A percentile compares a stretch with the other conserved stretches of the same genome.
Evolutionary conservation across 2,888 invertebrate species (phyloP).

Genomic region (Lobophora halterata): DNA sequence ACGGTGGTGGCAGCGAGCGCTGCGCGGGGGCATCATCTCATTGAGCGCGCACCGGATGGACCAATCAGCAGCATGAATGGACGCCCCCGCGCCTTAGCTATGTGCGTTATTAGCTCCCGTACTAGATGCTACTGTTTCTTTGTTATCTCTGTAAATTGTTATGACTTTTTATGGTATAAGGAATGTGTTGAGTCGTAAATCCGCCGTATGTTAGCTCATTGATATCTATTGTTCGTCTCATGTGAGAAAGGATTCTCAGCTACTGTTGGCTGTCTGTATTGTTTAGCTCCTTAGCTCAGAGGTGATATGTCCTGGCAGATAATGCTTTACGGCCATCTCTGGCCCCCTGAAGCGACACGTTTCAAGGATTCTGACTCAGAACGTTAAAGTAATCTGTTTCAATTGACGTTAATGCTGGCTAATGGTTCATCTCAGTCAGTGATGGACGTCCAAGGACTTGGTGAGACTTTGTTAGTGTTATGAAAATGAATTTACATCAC

Average conservation of each 20-base stretch:
- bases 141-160: slow-evolving; percentile 74
- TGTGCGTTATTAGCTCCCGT: slow-evolving; percentile 68
- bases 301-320: slow-evolving; percentile 44
- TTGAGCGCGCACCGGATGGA: slow-evolving; percentile 79
- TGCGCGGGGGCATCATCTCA: slow-evolving; percentile 75
- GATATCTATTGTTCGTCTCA: slow-evolving; percentile 57
- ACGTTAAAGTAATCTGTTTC: slow-evolving; percentile 21
- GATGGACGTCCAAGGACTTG: slow-evolving; percentile 15
- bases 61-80: slow-evolving; percentile 80
- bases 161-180: slow-evolving; percentile 67
- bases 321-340: slow-evolving; percentile 8
- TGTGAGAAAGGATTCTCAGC: slow-evolving; percentile 48
- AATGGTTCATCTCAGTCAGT: slow-evolving; percentile 13
- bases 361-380: slow-evolving; percentile 17
- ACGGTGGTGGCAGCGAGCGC: slow-evolving; percentile 45
- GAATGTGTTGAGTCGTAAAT: slow-evolving; percentile 68
- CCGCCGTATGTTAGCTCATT: slow-evolving; percentile 58
- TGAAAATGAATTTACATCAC: too few relatives aligned
- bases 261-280: slow-evolving; percentile 48
- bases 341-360: slow-evolving; percentile 7
- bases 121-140: slow-evolving; percentile 69
- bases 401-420: slow-evolving; percentile 27
- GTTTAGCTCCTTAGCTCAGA: slow-evolving; percentile 48
- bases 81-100: slow-evolving; percentile 72
- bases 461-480: too few relatives aligned